A percentile compares a stretch with the other conserved stretches of the same genome.
phyloP scores from a whole-genome alignment of 2,888 invertebrate genomes.

The Hololepta plana region DNA sequence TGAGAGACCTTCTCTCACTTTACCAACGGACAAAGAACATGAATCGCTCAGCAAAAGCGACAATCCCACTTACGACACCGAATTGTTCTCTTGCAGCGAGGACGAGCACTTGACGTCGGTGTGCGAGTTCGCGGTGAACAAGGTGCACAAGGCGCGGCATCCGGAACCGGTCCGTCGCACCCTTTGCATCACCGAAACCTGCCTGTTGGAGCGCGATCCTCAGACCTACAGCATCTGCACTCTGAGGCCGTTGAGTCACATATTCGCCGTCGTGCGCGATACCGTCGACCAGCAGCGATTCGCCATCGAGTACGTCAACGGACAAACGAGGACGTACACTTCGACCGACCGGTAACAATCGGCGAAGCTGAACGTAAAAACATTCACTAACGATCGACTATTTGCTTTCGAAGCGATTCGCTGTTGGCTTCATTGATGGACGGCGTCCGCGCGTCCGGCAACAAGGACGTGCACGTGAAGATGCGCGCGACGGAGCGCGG shows the following conservation, averaged over 20 bases:
- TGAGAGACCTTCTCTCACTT: no score
- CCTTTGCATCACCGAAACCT: slow-evolving; percentile 87
- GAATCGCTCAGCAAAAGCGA: background rate
- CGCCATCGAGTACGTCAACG: slow-evolving; percentile 84
- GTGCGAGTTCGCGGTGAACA: slow-evolving; percentile 92
- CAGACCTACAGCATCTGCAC: slow-evolving; percentile 91
- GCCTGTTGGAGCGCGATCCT: slow-evolving; percentile 90
- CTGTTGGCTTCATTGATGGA: slow-evolving; percentile 88
- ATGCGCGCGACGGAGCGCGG: slow-evolving; percentile 72
- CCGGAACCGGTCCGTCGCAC: slow-evolving; percentile 74
- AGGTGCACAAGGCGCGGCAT: slow-evolving; percentile 63
- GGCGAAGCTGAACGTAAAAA: slow-evolving; percentile 7
- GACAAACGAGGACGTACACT: slow-evolving; percentile 70
- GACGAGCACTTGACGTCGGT: slow-evolving; percentile 94
- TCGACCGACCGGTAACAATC: slow-evolving; percentile 67
- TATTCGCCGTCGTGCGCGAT: slow-evolving; percentile 82
- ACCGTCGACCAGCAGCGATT: slow-evolving; percentile 86
- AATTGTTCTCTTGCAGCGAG: slow-evolving; percentile 54
- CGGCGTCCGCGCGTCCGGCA: slow-evolving; percentile 92
- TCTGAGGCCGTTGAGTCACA: slow-evolving; percentile 59
- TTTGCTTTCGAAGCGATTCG: slow-evolving; percentile 59
- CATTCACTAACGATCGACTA: background rate
- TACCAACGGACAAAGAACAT: no score
- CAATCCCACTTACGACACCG: slow-evolving; percentile 7
- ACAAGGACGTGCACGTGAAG: slow-evolving; percentile 88